These are phyloP conservation scores for Turdus rufiventris DNA, from an alignment of 2,113 vertebrate genomes.

Conservation along the genomic window DNA sequence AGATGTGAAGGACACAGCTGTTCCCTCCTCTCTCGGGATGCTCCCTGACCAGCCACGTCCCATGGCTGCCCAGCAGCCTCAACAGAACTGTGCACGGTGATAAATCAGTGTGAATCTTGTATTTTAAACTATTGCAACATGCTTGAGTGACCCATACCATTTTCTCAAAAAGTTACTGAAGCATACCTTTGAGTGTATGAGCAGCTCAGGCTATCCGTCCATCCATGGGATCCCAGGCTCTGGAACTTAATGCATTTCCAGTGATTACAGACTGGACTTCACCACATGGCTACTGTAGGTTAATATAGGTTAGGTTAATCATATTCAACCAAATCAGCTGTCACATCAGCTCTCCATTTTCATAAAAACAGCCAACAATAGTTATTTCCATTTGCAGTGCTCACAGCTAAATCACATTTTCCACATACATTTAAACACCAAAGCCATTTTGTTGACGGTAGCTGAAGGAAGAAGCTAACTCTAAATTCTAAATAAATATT, in stretches of 20 bases:
- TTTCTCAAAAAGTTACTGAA: background rate
- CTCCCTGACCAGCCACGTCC: background rate
- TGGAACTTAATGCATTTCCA: background rate
- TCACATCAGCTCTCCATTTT: conserved; percentile 17
- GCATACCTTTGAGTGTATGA: background rate
- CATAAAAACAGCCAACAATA: background rate
- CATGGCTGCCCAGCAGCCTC: background rate
- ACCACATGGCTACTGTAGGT: background rate
- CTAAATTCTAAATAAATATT: background rate
- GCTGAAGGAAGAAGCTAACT: background rate
- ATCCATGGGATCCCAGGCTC: background rate
- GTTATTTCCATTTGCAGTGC: conserved; percentile 21
- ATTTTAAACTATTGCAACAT: background rate
- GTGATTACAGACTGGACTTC: background rate
- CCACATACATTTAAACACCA: background rate
- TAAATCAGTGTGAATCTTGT: background rate
- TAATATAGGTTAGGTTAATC: background rate
- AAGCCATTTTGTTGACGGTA: background rate
- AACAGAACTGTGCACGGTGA: background rate
- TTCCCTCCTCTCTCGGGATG: accelerated
- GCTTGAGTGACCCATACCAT: background rate
- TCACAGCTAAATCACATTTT: conserved; percentile 14
- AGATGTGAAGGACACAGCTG: background rate
- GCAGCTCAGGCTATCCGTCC: background rate
- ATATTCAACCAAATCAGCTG: background rate